phyloP scores from a whole-genome alignment of 2,797 vertebrate genomes.

The Micromesistius poutassou region DNA sequence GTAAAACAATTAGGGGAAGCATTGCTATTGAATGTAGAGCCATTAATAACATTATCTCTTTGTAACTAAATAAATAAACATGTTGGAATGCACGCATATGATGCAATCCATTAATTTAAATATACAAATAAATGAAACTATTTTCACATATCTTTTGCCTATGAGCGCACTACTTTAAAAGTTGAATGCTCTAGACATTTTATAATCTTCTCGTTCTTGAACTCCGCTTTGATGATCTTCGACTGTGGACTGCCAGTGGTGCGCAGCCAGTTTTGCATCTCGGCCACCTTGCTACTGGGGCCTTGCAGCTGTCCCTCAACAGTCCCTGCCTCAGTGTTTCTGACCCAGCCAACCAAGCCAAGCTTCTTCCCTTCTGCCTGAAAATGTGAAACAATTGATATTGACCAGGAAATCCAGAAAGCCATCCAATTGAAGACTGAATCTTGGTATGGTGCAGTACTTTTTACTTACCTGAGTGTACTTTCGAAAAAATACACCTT shows the following conservation, averaged over 20 bases:
- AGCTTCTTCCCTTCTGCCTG: slow-evolving; percentile 85
- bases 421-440: background rate
- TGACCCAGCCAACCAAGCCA: slow-evolving; percentile 92
- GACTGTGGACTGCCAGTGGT: slow-evolving; percentile 88
- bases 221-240: slow-evolving; percentile 79
- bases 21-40: background rate
- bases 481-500: slow-evolving; percentile 96
- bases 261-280: slow-evolving; percentile 89
- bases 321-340: slow-evolving; percentile 82
- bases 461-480: slow-evolving; percentile 83
- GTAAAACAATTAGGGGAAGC: background rate
- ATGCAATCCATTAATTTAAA: slow-evolving; percentile 16
- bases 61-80: background rate
- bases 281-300: slow-evolving; percentile 69
- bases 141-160: slow-evolving; percentile 21
- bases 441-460: background rate
- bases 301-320: slow-evolving; percentile 90
- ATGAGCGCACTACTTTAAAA: slow-evolving; percentile 74
- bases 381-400: slow-evolving; percentile 25
- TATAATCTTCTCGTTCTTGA: slow-evolving; percentile 83
- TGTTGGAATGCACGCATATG: slow-evolving; percentile 6
- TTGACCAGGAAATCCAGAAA: slow-evolving; percentile 3
- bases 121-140: slow-evolving; percentile 46
- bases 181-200: slow-evolving; percentile 72
- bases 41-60: background rate